Evolutionary conservation across 2,113 vertebrate species (phyloP), one percentile per base, ranked within the genome.

Genomic region (Epinephelus fuscoguttatus): DNA sequence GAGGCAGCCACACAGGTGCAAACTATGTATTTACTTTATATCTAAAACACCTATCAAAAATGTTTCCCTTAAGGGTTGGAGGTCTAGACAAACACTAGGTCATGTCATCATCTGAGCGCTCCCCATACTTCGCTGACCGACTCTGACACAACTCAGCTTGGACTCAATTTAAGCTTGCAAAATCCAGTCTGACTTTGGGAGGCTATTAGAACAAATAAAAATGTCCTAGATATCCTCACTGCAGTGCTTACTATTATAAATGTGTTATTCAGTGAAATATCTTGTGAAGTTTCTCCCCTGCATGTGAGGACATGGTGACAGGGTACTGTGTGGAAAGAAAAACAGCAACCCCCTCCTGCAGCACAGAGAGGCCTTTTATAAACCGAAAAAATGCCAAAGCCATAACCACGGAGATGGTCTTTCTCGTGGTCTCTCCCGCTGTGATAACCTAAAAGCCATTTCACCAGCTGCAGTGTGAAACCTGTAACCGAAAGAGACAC

Each of bases 351-450:
- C 8, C 30, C 64, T 25, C 25, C 73, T 82, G 64, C 73, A 79
- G 66, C 4, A 91, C 74, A 82, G 63, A 79, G 70, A 14, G 14
- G 27, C 52, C 82, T 77, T 90, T 90, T 84, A 69, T 80, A 73
- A 74, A 53, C 27, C 50, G 80, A 45, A 30, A 42, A 83, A 80
- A 92, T 86, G 66, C 80, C 88, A 84, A 37, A 80, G 74, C 57
- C 77, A 75, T 33, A 88, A 86, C 88, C 70, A 60, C 1, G 55
- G 82, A 70, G 76, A 91, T 27, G 1, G 47, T 74, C 66, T 73
- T 75, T 81, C 21, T 61, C 18, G 52, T 59, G 8, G 21, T 61
- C 63, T 80, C 60, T 69, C 85, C 84, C 18, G 42, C 70, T 50
- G 80, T 67, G 83, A 57, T 62, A 63, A 60, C 40, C 61, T 78